These are phyloP conservation scores for Crotophaga sulcirostris DNA, from an alignment of 2,113 vertebrate genomes.

Conservation along the genomic window DNA sequence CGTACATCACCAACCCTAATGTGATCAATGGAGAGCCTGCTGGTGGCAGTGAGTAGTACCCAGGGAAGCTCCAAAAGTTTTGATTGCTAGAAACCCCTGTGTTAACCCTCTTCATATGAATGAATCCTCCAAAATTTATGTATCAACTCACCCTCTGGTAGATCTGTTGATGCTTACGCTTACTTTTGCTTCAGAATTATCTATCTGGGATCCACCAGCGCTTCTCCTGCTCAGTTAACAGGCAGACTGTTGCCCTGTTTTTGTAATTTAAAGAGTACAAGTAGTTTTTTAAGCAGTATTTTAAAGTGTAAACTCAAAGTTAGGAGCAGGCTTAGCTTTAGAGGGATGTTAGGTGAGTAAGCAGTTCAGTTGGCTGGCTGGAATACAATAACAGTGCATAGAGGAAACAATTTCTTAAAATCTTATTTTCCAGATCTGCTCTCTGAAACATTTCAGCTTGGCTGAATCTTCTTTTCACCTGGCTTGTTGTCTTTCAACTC, in stretches of 20 bases:
- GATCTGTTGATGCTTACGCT: not conserved
- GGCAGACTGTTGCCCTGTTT: not conserved
- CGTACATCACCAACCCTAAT: not conserved
- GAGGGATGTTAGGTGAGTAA: not conserved
- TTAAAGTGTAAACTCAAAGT: not conserved
- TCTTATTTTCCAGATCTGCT: not conserved
- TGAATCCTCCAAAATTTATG: not conserved
- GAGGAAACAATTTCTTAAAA: not conserved
- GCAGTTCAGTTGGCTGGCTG: not conserved
- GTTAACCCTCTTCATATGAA: not conserved
- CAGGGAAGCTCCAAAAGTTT: not conserved
- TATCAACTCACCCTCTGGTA: not conserved
- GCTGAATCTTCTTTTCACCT: not conserved
- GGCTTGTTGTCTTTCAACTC: not conserved
- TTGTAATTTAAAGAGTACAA: not conserved
- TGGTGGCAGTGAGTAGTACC: not conserved
- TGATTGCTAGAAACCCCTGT: not conserved
- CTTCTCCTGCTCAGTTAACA: not conserved
- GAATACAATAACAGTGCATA: not conserved
- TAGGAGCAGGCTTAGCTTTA: not conserved
- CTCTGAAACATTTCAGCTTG: not conserved
- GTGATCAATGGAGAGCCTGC: accelerated
- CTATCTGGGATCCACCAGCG: not conserved
- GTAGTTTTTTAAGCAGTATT: not conserved
- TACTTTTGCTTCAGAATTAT: not conserved